Conservation (phyloP, 2,888 invertebrate genomes). For the Arctia plantaginis region DNA sequence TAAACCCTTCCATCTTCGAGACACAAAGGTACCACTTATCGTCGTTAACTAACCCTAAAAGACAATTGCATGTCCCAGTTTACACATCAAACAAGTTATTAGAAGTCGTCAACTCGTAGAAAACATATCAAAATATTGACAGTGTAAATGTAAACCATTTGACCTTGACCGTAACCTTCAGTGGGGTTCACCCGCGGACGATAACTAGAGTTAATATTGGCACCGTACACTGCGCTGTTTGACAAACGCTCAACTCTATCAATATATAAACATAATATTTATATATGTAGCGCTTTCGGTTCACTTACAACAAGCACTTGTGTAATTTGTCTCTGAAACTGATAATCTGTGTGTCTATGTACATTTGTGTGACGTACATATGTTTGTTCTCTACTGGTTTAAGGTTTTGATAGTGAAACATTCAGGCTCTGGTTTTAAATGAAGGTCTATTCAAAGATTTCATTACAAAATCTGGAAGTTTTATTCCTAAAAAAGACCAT, state of each 20-base stretch:
- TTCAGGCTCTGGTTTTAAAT: neutral
- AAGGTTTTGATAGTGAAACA: slow-evolving; percentile 36
- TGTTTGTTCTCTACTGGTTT: slow-evolving; percentile 43
- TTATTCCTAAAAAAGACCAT: neutral
- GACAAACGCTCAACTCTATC: slow-evolving; percentile 84
- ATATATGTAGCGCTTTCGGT: slow-evolving; percentile 82
- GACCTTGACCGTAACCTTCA: slow-evolving; percentile 81
- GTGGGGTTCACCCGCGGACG: slow-evolving; percentile 73
- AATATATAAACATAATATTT: slow-evolving; percentile 87
- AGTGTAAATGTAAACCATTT: slow-evolving; percentile 63
- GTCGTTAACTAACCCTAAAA: slow-evolving; percentile 16
- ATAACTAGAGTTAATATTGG: slow-evolving; percentile 86
- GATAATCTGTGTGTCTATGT: slow-evolving; percentile 75
- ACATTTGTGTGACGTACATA: slow-evolving; percentile 44
- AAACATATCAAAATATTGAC: slow-evolving; percentile 69
- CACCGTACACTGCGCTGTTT: slow-evolving; percentile 81
- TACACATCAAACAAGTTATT: slow-evolving; percentile 29
- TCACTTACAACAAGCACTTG: slow-evolving; percentile 71
- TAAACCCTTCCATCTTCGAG: neutral
- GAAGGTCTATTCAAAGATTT: too few species aligned
- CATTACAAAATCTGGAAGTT: neutral
- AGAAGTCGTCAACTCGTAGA: slow-evolving; percentile 52
- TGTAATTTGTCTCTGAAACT: slow-evolving; percentile 82
- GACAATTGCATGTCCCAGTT: slow-evolving; percentile 26
- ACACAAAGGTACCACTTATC: neutral